Conservation (phyloP, 1,140 invertebrate genomes). For the Orius insidiosus region DNA sequence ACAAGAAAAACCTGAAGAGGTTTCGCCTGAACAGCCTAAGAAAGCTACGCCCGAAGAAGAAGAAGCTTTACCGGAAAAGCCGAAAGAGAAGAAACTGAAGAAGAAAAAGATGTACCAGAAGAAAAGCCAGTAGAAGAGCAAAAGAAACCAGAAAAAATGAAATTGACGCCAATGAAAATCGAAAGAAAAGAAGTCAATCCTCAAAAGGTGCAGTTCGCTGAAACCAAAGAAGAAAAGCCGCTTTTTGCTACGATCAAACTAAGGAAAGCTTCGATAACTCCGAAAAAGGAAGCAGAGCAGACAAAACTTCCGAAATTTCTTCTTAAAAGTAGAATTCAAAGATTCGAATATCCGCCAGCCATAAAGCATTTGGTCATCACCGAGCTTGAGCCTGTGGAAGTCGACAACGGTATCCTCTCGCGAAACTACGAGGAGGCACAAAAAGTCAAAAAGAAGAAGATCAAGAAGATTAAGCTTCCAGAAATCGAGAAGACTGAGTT, state of each 20-base stretch:
- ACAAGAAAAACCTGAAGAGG: slow-evolving; percentile 22
- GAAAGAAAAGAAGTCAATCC: slow-evolving; percentile 20
- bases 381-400: slow-evolving; percentile 17
- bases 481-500: slow-evolving; percentile 19
- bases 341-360: slow-evolving; percentile 25
- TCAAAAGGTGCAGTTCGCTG: slow-evolving; percentile 18
- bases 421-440: slow-evolving; percentile 25
- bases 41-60: slow-evolving; percentile 20
- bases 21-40: slow-evolving; percentile 19
- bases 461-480: slow-evolving; percentile 21
- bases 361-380: slow-evolving; percentile 19
- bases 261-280: slow-evolving; percentile 33
- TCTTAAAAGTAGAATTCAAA: slow-evolving; percentile 41
- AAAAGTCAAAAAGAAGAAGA: slow-evolving; percentile 24
- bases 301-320: slow-evolving; percentile 37
- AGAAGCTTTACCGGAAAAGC: slow-evolving; percentile 19
- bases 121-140: slow-evolving; percentile 4
- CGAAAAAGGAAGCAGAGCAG: slow-evolving; percentile 31
- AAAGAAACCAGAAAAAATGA: slow-evolving; percentile 9
- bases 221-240: slow-evolving; percentile 26
- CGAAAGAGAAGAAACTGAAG: slow-evolving; percentile 12
- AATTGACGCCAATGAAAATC: slow-evolving; percentile 17
- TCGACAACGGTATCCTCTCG: slow-evolving; percentile 24
- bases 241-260: slow-evolving; percentile 43
- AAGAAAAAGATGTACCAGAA: slow-evolving; percentile 4